Base-by-base conservation (phyloP, 92 coral and sea anemone species). In the Nematostella vectensis region DNA sequence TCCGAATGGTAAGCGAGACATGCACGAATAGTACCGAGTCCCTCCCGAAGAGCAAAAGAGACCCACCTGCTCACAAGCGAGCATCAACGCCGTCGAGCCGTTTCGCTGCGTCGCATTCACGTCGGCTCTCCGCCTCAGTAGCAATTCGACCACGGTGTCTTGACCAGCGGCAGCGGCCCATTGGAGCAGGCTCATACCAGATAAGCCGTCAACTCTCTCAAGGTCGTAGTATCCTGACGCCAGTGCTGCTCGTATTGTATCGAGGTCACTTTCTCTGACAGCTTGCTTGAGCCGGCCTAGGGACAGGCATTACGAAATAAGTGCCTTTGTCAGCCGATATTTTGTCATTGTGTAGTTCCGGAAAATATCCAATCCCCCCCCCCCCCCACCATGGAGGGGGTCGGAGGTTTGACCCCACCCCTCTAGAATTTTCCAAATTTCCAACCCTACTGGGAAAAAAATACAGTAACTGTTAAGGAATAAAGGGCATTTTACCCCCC, bases 151-250 rank as follows among this genome's bases (percentile, higher is more conserved):
- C 18, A 89, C 56, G 23, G 59, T 61, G 36, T 85, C 87, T 68
- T 80, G 87, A 47, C 97, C 86, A 51, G 75, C 74, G 15, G 89
- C 76, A n/a, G 88, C 95, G 17, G 97, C 97, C 72, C 82, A 61
- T 83, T 80, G 80, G 6, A 89, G 67, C 17, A 89, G 74, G 6
- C 87, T 85, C 97, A 89, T 89, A 12, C 97, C 97, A 23, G 95
- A 77, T 3, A 82, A 78, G 17, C 81, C 78, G 55, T 89, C 97
- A 11, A 64, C 55, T 24, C 68, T 59, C 38, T 89, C 89, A 29
- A 79, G 73, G 47, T 85, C 78, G 31, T 70, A 65, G 31, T 70
- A 65, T 6, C 82, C 97, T 1, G 91, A 83, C 11, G 95, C 79
- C 0, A 89, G 74, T 4, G 95, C 82, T 24, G 86, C 78, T 47